These are phyloP conservation scores for Belonocnema kinseyi DNA, from an alignment of 1,140 invertebrate genomes.

Conservation along the genomic window DNA sequence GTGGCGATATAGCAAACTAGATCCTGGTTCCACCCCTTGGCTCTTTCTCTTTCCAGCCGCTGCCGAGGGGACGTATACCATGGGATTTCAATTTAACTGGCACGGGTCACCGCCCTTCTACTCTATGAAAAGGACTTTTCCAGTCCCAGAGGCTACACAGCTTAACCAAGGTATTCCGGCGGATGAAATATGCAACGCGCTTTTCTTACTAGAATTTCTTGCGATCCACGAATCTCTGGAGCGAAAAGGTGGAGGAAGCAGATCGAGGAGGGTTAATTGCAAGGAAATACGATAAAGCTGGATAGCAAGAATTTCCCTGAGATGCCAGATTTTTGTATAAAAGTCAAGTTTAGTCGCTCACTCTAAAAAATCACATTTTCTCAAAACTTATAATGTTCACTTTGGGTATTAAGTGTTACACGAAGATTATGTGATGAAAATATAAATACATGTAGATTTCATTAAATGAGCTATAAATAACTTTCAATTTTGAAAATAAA, in stretches of 20 bases:
- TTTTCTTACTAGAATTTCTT: slow-evolving; percentile 26
- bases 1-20: neutral
- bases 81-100: slow-evolving; percentile 29
- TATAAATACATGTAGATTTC: no score
- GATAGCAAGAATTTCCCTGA: slow-evolving; percentile 8
- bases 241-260: slow-evolving; percentile 15
- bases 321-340: neutral
- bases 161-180: slow-evolving; percentile 24
- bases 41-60: neutral
- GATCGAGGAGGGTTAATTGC: slow-evolving; percentile 25
- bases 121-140: slow-evolving; percentile 27
- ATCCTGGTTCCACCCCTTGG: neutral
- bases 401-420: no score
- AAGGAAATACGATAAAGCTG: slow-evolving; percentile 26
- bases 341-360: no score
- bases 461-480: no score
- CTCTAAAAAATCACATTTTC: no score
- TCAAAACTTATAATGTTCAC: no score
- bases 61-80: neutral
- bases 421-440: no score
- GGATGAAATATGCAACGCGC: slow-evolving; percentile 30
- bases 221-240: slow-evolving; percentile 16
- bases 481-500: no score
- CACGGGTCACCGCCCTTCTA: slow-evolving; percentile 28
- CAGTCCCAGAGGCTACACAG: slow-evolving; percentile 1